Evolutionary conservation across 1,140 invertebrate genomes (phyloP).

Genomic region (Drosophila ananassae): DNA sequence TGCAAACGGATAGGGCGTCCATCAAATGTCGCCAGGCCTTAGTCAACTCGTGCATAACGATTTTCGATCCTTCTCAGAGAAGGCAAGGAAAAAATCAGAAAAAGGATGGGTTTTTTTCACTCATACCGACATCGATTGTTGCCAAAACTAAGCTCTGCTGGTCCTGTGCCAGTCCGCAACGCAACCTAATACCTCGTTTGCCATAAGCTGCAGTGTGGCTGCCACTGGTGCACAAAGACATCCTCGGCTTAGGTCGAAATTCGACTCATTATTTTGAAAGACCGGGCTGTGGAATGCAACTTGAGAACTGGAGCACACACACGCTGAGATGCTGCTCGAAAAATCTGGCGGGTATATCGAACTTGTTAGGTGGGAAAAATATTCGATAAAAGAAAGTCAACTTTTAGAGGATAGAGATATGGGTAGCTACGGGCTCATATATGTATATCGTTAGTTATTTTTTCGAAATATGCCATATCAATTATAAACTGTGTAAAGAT

Average conservation of each 20-base stretch:
- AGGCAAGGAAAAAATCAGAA: background rate
- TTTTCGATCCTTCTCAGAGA: constrained; percentile 25
- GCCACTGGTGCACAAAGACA: constrained; percentile 24
- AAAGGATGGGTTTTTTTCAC: constrained; percentile 18
- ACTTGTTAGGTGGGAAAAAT: background rate
- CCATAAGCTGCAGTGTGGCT: constrained; percentile 10
- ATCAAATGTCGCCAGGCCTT: constrained; percentile 51
- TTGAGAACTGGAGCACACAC: constrained; percentile 11
- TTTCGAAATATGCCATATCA: background rate
- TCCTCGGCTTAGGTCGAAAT: constrained; percentile 22
- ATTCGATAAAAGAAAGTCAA: background rate
- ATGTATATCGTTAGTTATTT: no score
- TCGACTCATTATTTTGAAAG: constrained; percentile 55
- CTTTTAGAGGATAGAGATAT: background rate
- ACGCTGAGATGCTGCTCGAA: background rate
- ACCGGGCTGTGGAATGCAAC: constrained; percentile 16
- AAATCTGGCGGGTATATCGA: background rate
- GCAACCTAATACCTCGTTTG: constrained; percentile 51
- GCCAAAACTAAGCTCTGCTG: constrained; percentile 30
- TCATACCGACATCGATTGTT: constrained; percentile 23
- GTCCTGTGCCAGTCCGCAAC: background rate
- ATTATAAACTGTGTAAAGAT: background rate
- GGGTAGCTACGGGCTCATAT: background rate
- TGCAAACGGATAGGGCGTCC: constrained; percentile 49
- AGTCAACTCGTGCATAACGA: constrained; percentile 73